A percentile compares a stretch with the other conserved stretches of the same genome.
phyloP scores from a whole-genome alignment of 2,888 invertebrate genomes.

The Drosophila dives region DNA sequence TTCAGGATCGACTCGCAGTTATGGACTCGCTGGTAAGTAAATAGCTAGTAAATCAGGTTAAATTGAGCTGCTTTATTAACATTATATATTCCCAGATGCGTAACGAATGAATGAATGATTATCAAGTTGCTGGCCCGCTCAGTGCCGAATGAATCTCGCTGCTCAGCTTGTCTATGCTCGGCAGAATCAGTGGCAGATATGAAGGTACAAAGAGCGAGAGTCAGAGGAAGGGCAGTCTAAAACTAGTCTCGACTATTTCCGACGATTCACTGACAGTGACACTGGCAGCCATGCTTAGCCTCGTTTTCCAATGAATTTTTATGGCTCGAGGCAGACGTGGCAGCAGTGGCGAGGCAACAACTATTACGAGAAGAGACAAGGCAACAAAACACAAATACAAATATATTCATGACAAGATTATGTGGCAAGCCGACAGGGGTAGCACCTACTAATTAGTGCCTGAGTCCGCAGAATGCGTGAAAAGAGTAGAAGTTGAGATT shows the following conservation, averaged over 20 bases:
- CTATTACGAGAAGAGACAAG: slow-evolving; percentile 20
- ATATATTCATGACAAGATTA: slow-evolving; percentile 77
- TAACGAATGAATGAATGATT: slow-evolving; percentile 47
- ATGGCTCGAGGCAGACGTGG: slow-evolving; percentile 61
- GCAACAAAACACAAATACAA: slow-evolving; percentile 38
- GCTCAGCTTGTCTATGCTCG: slow-evolving; percentile 49
- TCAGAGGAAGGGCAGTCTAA: slow-evolving; percentile 20
- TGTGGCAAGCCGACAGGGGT: slow-evolving; percentile 48
- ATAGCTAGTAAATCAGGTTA: background rate
- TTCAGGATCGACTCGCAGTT: background rate
- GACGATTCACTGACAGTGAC: slow-evolving; percentile 42
- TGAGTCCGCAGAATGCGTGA: slow-evolving; percentile 3
- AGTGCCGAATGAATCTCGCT: slow-evolving; percentile 17
- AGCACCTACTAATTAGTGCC: slow-evolving; percentile 51
- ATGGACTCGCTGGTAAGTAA: background rate
- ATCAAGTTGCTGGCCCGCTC: slow-evolving; percentile 16
- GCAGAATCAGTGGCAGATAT: slow-evolving; percentile 9
- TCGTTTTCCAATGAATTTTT: slow-evolving; percentile 77
- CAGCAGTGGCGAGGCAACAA: background rate
- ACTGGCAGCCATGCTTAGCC: slow-evolving; percentile 57
- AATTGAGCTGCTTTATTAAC: no score
- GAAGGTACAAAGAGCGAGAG: slow-evolving; percentile 4
- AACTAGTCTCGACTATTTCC: slow-evolving; percentile 48
- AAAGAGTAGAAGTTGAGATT: background rate
- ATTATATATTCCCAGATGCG: background rate